Percentiles rank a stretch among this genome's conserved stretches.
Conservation (phyloP, 30 jellyfish, hydroid and myxozoan species). For the Hydractinia echinata region DNA sequence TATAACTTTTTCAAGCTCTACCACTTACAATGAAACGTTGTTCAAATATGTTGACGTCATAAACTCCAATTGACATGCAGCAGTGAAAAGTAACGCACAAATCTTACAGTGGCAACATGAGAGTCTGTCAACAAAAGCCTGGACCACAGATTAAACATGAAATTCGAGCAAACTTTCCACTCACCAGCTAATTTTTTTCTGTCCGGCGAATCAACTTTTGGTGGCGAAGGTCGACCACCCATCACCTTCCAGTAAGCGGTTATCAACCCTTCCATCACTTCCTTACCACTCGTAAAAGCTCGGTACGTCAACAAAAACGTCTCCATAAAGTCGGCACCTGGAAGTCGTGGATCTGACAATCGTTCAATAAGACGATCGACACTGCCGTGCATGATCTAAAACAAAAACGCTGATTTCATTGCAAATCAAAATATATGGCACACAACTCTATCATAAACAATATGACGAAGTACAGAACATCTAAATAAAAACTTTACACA, state of each 20-base stretch:
- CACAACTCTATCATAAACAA: not conserved
- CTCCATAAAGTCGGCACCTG: constrained; percentile 93
- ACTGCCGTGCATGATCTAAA: constrained; percentile 86
- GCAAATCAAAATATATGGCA: not conserved
- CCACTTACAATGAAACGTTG: too few species aligned
- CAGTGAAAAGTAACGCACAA: too few species aligned
- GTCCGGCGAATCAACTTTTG: constrained; percentile 10
- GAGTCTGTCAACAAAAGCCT: too few species aligned
- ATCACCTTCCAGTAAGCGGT: constrained; percentile 49
- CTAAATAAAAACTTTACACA: not conserved
- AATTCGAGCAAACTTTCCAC: not conserved
- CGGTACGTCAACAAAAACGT: constrained; percentile 86
- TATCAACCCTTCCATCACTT: constrained; percentile 59
- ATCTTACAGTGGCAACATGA: too few species aligned
- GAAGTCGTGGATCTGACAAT: constrained; percentile 88
- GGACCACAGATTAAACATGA: not conserved
- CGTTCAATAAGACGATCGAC: constrained; percentile 82
- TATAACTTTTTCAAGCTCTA: too few species aligned
- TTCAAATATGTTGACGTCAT: too few species aligned
- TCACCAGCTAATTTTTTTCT: constrained; percentile 20
- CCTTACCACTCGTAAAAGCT: constrained; percentile 62
- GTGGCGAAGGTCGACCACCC: constrained; percentile 33
- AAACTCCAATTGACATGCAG: too few species aligned
- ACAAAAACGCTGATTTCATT: not conserved
- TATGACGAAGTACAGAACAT: not conserved